phyloP scores from a whole-genome alignment of 2,888 invertebrate genomes.

The Ariolimax columbianus region DNA sequence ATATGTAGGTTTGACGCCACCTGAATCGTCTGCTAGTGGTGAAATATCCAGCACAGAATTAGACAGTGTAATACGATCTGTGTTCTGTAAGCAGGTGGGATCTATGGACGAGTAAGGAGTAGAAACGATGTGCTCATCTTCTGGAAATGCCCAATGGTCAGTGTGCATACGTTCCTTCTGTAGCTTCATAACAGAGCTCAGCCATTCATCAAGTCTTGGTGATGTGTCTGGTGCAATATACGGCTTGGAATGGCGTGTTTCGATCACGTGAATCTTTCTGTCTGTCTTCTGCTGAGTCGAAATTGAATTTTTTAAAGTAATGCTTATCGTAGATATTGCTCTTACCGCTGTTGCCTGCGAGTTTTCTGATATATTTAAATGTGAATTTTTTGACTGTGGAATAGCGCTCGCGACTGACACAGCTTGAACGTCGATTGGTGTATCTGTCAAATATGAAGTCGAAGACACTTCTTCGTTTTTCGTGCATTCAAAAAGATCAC shows the following conservation, averaged over 20 bases:
- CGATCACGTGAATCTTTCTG: conserved; percentile 33
- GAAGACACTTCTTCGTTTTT: neutral
- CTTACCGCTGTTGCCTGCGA: neutral
- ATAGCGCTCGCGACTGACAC: neutral
- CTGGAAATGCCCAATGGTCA: conserved; percentile 29
- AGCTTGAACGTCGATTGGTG: neutral
- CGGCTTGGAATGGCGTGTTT: neutral
- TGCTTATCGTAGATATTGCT: conserved; percentile 30
- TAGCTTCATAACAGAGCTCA: conserved; percentile 37
- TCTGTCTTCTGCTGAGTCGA: neutral
- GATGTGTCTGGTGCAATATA: neutral
- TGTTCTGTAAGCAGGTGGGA: neutral
- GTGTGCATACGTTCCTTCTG: neutral
- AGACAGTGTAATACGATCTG: neutral
- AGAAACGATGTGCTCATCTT: conserved; percentile 4
- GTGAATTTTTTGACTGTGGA: neutral
- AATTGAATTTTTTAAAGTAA: neutral
- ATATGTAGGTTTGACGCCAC: neutral
- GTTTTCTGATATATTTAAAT: neutral
- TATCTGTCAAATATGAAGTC: neutral
- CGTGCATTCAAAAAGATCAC: neutral
- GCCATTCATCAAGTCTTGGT: conserved; percentile 37
- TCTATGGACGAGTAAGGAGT: no score
- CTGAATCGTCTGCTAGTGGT: neutral
- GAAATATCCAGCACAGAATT: neutral